Evolutionary conservation across 2,888 invertebrate species (phyloP).

Genomic region (Craniophora ligustri): DNA sequence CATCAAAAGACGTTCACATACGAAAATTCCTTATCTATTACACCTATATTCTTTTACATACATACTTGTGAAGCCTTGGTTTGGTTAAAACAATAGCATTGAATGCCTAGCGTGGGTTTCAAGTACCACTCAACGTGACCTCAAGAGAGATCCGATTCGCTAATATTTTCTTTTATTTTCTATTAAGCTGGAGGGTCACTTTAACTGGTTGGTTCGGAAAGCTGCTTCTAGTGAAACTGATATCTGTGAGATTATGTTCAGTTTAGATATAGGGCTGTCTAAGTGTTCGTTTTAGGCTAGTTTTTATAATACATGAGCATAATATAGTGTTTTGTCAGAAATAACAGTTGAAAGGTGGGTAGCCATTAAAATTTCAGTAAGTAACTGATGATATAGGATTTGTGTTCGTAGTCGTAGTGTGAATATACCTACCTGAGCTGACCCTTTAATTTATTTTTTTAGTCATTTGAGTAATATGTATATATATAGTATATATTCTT

Average conservation of each 20-base stretch:
- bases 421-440: no score
- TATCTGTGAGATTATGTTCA: slow-evolving; percentile 7
- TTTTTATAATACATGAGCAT: no score
- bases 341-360: no score
- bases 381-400: no score
- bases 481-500: no score
- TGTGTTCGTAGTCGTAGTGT: no score
- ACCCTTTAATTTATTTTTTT: no score
- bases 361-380: no score
- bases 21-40: slow-evolving; percentile 33
- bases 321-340: no score
- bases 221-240: slow-evolving; percentile 28
- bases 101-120: slow-evolving; percentile 57
- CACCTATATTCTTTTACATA: slow-evolving; percentile 24
- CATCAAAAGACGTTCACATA: slow-evolving; percentile 36
- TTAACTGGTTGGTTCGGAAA: slow-evolving; percentile 31
- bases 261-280: background rate
- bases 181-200: slow-evolving; percentile 30
- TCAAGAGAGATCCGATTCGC: slow-evolving; percentile 4
- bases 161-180: slow-evolving; percentile 19
- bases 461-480: no score
- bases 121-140: slow-evolving; percentile 52
- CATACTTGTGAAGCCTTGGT: slow-evolving; percentile 19
- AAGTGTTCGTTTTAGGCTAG: background rate
- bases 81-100: slow-evolving; percentile 34